Evolutionary conservation across 2,797 vertebrate genomes (phyloP), one percentile per base, ranked within the genome.

Genomic region (Agapornis canus): DNA sequence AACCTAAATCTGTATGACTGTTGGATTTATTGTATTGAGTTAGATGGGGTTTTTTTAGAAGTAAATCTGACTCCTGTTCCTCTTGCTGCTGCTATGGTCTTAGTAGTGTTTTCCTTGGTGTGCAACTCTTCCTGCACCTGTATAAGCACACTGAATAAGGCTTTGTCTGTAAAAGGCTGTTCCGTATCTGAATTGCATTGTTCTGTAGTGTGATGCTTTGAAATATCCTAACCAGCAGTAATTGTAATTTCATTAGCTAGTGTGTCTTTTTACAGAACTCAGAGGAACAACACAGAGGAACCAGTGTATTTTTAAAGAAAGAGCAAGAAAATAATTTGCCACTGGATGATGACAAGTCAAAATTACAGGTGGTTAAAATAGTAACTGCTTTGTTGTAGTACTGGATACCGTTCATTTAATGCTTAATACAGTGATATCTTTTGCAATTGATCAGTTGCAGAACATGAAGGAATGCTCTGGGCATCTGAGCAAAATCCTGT

Each of bases 361-460:
- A 99, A 94, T 92, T 98, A 85, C 99, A 99, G 98, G 99, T 99
- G 91, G 95, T 97, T 97, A 59, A 76, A 91, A 54, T 32, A 43
- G 6, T 11, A 40, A 45, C 31, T 23, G 66, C 29, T 92, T 70
- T 60, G 49, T 54, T 85, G 17, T 39, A 64, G 16, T 47, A 9
- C 26, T 57, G 42, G 25, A 10, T 73, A 10, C 22, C 45, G 35
- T 57, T 85, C 11, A 14, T n/a, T 19, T 78, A 39, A 10, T 9
- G 13, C 32, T 70, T 69, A 69, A 25, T 40, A 43, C 35, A 63
- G 10, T 13, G 25, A 13, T 37, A 40, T 19, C 45, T 78, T 88
- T 60, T 85, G 65, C 37, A 63, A 0, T 26, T 49, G 31, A 18
- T 86, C 17, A 59, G 42, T 51, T 89, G 61, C 3, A 9, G 72